Evolutionary conservation across 2,888 invertebrate species (phyloP).

Genomic region (Elysia crispata): DNA sequence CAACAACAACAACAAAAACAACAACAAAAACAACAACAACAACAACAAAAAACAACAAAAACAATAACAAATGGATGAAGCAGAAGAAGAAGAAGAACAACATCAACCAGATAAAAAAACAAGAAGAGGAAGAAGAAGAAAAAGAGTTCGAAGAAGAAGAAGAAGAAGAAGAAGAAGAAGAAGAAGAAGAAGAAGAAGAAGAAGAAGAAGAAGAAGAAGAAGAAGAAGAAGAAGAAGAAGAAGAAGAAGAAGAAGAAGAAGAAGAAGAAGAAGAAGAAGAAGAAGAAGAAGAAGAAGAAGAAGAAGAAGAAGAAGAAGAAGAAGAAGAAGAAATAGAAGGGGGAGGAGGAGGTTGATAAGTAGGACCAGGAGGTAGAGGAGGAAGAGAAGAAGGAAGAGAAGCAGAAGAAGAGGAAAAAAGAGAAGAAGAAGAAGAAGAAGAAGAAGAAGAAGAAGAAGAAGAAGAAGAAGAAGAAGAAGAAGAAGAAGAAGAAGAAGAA

Average conservation of each 20-base stretch:
- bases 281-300: slow-evolving; percentile 23
- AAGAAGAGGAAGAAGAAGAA: no score
- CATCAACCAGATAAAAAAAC: neutral
- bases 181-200: no score
- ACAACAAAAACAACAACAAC: no score
- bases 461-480: no score
- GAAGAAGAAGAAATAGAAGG: neutral
- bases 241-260: neutral
- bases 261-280: neutral
- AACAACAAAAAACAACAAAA: no score
- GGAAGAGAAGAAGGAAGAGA: no score
- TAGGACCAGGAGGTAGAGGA: neutral
- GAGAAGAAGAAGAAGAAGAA: no score
- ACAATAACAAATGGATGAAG: neutral
- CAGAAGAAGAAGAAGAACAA: neutral
- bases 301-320: neutral
- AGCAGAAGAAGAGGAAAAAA: no score
- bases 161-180: no score
- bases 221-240: neutral
- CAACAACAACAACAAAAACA: neutral
- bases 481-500: no score
- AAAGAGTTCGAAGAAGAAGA: no score
- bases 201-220: neutral
- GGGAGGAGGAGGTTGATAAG: neutral
- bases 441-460: no score